A percentile compares a stretch with the other conserved stretches of the same genome.
These are phyloP conservation scores for Oegoconia quadripuncta DNA, from an alignment of 2,888 invertebrate genomes.

Conservation along the genomic window DNA sequence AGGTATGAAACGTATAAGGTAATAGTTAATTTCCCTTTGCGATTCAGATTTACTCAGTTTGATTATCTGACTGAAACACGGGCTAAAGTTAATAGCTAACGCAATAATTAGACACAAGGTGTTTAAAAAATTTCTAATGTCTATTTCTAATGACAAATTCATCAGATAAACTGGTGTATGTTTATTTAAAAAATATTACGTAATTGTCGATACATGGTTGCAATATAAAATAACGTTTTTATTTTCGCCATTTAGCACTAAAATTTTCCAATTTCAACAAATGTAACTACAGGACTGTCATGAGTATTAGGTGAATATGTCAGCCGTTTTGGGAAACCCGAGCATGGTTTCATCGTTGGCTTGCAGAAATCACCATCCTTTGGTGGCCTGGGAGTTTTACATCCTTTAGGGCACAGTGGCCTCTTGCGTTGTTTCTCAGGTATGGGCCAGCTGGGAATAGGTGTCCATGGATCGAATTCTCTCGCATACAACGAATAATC, in stretches of 20 bases:
- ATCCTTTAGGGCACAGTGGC: constrained; percentile 45
- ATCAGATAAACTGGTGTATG: too few species aligned
- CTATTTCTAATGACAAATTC: too few species aligned
- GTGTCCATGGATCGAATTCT: constrained; percentile 55
- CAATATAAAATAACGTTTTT: not conserved
- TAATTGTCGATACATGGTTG: too few species aligned
- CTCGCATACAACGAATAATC: constrained; percentile 25
- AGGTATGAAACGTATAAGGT: too few species aligned
- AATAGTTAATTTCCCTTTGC: too few species aligned
- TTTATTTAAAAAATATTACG: too few species aligned
- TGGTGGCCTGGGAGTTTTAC: constrained; percentile 33
- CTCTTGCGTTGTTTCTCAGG: constrained; percentile 29
- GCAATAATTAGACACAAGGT: too few species aligned
- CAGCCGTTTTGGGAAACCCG: constrained; percentile 36
- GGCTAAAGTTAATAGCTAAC: too few species aligned
- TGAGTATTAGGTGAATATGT: constrained; percentile 17
- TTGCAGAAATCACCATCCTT: constrained; percentile 30
- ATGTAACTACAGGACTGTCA: not conserved
- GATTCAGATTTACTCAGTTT: too few species aligned
- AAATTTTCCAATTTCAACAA: not conserved
- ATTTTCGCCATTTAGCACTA: not conserved
- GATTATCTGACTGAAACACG: too few species aligned
- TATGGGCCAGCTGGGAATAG: constrained; percentile 57
- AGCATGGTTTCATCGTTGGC: constrained; percentile 32
- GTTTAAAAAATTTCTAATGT: too few species aligned